Evolutionary conservation across 2,797 vertebrate species (phyloP).

Genomic region (Neopelma chrysocephalum): DNA sequence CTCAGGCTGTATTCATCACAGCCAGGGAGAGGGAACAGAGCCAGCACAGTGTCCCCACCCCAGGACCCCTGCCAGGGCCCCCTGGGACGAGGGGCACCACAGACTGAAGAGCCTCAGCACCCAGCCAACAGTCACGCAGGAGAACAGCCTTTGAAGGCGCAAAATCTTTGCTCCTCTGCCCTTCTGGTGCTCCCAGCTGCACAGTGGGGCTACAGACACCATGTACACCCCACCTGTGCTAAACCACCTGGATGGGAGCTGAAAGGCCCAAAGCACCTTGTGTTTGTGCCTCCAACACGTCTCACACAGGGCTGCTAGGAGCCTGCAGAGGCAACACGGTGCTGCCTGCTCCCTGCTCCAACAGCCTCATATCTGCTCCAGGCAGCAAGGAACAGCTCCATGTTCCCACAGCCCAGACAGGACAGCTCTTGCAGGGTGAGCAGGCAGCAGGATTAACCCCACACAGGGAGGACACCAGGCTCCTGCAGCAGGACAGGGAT

Average conservation of each 20-base stretch:
- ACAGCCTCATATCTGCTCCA: background rate
- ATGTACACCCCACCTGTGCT: background rate
- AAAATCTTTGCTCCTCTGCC: background rate
- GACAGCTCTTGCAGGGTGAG: background rate
- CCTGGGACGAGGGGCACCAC: background rate
- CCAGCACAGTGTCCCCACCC: background rate
- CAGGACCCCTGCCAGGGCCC: background rate
- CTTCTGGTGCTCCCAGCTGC: background rate
- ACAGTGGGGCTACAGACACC: fast-evolving
- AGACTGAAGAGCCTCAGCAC: background rate
- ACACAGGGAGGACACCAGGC: background rate
- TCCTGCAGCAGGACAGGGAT: background rate
- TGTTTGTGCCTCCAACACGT: background rate
- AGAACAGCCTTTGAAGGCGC: background rate
- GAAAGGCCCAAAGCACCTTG: background rate
- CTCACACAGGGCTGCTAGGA: fast-evolving
- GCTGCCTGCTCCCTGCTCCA: background rate
- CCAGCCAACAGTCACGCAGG: background rate
- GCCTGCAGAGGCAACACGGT: background rate
- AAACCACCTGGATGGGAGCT: background rate
- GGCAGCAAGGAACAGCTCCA: background rate
- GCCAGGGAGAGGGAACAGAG: background rate
- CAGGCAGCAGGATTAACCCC: background rate
- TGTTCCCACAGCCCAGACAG: background rate
- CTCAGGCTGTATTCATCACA: background rate